These are phyloP conservation scores for Gadopsis marmoratus DNA, from an alignment of 2,797 vertebrate genomes.

Conservation along the genomic window DNA sequence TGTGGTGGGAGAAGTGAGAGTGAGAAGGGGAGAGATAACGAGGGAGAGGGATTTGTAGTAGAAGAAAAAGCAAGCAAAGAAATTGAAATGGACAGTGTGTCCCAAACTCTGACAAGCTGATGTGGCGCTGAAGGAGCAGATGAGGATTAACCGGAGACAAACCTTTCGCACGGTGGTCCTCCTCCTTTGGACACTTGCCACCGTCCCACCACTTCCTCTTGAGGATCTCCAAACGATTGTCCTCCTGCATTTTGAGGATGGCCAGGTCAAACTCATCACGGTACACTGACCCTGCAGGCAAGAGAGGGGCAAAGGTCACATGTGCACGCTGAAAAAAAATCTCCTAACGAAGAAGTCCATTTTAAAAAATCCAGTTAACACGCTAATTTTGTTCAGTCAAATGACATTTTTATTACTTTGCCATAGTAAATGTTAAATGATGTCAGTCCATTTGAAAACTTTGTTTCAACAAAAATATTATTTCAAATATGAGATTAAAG, in stretches of 20 bases:
- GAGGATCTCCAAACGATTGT: slow-evolving; percentile 97
- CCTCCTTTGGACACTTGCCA: slow-evolving; percentile 97
- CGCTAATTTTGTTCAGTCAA: not conserved
- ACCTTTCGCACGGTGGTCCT: slow-evolving; percentile 99
- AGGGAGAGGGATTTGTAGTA: not conserved
- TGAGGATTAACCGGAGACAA: slow-evolving; percentile 26
- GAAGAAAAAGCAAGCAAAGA: not conserved
- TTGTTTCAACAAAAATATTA: not conserved
- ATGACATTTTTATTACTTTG: not conserved
- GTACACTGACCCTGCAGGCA: slow-evolving; percentile 90
- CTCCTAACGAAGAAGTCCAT: not conserved
- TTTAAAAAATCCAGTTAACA: not conserved
- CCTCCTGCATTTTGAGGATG: slow-evolving; percentile 98
- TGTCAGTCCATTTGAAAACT: not conserved
- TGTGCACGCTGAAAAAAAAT: not conserved
- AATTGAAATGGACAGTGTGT: not conserved
- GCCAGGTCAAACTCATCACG: slow-evolving; percentile 96
- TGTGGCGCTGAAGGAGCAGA: not conserved
- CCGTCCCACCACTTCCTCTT: slow-evolving; percentile 99
- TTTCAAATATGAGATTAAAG: slow-evolving; percentile 36
- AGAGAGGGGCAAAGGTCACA: slow-evolving; percentile 18
- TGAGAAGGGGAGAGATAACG: not conserved
- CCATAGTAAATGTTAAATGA: not conserved
- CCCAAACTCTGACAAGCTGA: not conserved
- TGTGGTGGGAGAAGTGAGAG: not conserved